Evolutionary conservation across 2,797 vertebrate species (phyloP).

Genomic region (Tarsius wallacei): DNA sequence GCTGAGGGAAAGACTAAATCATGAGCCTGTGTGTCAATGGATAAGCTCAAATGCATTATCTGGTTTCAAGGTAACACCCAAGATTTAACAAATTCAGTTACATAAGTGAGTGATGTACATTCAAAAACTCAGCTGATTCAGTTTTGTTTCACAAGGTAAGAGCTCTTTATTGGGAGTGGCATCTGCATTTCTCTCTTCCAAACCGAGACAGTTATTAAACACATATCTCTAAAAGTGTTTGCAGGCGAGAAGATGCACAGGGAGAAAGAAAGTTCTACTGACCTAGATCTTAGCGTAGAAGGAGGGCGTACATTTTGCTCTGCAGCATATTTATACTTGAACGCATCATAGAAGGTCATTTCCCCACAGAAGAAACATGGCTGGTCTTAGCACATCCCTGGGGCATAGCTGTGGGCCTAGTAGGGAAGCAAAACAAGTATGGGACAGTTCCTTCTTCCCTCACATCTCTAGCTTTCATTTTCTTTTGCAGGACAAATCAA

Average conservation of each 20-base stretch:
- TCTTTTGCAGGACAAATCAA: not conserved
- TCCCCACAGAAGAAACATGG: not conserved
- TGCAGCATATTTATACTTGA: not conserved
- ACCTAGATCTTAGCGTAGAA: not conserved
- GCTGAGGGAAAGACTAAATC: not conserved
- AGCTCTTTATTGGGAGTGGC: not conserved
- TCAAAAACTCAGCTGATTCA: not conserved
- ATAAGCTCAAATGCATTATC: not conserved
- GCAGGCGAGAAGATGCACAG: not conserved
- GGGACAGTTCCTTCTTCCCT: not conserved
- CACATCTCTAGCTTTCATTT: not conserved
- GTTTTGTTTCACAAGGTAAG: not conserved
- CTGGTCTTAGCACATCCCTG: not conserved
- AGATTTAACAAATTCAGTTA: not conserved
- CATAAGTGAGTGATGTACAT: not conserved
- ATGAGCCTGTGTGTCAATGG: not conserved
- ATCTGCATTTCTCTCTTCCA: conserved; percentile 9
- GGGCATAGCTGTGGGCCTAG: not conserved
- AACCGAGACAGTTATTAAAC: not conserved
- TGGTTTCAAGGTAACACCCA: not conserved
- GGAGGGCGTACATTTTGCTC: not conserved
- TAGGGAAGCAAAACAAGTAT: not conserved
- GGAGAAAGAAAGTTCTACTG: not conserved
- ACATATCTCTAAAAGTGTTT: not conserved
- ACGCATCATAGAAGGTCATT: not conserved